Conservation (phyloP, 2,797 vertebrate species). For the Synanceia verrucosa region DNA sequence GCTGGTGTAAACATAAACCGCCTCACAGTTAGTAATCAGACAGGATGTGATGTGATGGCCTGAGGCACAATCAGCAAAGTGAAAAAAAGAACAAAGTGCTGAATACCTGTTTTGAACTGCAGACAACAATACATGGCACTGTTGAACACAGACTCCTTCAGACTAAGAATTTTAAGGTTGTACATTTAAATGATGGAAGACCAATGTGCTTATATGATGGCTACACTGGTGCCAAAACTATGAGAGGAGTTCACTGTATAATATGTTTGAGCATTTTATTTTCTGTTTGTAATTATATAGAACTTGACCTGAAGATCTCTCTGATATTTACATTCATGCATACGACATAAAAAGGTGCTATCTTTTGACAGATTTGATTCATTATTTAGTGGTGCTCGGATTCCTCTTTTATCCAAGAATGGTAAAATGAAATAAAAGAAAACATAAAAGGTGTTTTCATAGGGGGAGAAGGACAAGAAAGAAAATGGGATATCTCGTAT, state of each 20-base stretch:
- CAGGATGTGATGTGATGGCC: conserved; percentile 62
- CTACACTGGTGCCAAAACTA: no score
- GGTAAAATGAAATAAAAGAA: no score
- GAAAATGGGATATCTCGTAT: no score
- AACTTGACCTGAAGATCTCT: background rate
- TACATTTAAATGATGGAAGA: no score
- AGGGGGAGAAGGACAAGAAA: no score
- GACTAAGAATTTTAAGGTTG: no score
- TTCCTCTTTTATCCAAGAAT: no score
- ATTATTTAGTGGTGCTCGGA: no score
- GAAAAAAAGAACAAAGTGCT: background rate
- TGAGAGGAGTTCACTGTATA: background rate
- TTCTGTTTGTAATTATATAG: background rate
- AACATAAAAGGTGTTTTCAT: no score
- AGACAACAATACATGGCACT: background rate
- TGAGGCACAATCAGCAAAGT: background rate
- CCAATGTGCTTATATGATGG: no score
- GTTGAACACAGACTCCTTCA: no score
- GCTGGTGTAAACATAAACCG: conserved; percentile 65
- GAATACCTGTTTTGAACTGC: no score
- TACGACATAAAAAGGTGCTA: background rate
- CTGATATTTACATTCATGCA: background rate
- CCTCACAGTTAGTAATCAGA: conserved; percentile 78
- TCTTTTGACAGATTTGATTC: background rate
- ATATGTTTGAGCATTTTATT: background rate